These are phyloP conservation scores for Tenthredo livida DNA, from an alignment of 2,888 invertebrate genomes.

Conservation along the genomic window DNA sequence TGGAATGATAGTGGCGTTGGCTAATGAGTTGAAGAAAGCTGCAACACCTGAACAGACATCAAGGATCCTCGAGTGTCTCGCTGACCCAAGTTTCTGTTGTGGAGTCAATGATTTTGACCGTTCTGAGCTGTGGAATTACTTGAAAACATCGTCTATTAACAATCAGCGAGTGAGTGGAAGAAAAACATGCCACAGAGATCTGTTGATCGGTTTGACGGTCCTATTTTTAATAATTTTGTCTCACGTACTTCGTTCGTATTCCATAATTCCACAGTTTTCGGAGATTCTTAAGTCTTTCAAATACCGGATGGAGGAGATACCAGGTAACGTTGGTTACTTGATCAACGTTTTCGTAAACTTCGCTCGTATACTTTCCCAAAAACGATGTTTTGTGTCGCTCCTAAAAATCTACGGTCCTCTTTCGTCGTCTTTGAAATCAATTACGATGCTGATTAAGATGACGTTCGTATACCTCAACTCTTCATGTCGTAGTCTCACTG, in stretches of 20 bases:
- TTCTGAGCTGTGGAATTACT: slow-evolving; percentile 57
- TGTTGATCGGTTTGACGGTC: slow-evolving; percentile 58
- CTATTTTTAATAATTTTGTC: slow-evolving; percentile 57
- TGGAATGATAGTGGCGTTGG: slow-evolving; percentile 59
- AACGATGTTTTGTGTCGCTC: slow-evolving; percentile 15
- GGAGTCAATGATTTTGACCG: slow-evolving; percentile 58
- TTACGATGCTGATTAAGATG: not conserved
- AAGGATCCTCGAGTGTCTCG: slow-evolving; percentile 54
- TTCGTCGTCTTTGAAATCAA: not conserved
- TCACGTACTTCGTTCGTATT: slow-evolving; percentile 46
- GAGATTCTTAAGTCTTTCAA: slow-evolving; percentile 3
- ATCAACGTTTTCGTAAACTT: not conserved
- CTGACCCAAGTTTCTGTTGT: slow-evolving; percentile 20
- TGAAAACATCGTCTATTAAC: slow-evolving; percentile 25
- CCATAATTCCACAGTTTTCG: slow-evolving; percentile 2
- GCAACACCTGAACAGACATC: slow-evolving; percentile 43
- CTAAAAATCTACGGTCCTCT: not conserved
- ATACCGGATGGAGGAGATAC: slow-evolving; percentile 44
- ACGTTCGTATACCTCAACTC: not conserved
- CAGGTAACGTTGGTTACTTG: slow-evolving; percentile 23
- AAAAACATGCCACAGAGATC: slow-evolving; percentile 54
- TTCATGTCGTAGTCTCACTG: not conserved
- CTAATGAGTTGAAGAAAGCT: slow-evolving; percentile 58
- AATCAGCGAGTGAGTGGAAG: not conserved
- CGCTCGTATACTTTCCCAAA: slow-evolving; percentile 4